Base-by-base conservation (phyloP, 2,797 vertebrate species). In the Pangasius larnaudii region DNA sequence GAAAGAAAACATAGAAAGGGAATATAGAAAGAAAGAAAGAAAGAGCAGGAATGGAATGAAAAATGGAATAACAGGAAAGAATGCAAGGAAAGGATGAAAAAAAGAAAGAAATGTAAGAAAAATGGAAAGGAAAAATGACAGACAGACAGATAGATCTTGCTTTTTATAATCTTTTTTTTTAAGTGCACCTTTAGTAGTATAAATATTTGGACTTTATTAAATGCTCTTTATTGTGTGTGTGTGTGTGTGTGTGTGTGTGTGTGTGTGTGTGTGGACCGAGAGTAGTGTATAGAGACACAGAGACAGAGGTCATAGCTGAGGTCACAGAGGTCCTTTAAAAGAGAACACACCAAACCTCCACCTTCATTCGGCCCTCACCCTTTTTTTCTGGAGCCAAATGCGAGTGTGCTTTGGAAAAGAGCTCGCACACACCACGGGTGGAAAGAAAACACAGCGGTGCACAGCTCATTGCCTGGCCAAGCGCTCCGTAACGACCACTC, bases 381-480 rank as follows among this genome's bases (percentile, higher is more conserved):
- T 14, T 80, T 24, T 3, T 58, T 24, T 16, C 77, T 36, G 0
- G 9, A 19, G 30, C 56, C 56, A 81, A 27, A 61, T 39, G 11
- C 0, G 36, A 39, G 56, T 61, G 75, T 78, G 78, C 33, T 81
- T 81, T 61, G 51, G 56, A 59, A 61, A 42, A 61, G 56, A 39
- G 0, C 36, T 81, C 13, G 5, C 56, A 27, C 79, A 81, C 56
- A 1, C 11, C 6, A 24, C 0, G 33, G 33, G 53, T 80, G 78
- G 78, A 80, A 81, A 42, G 36, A 61, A 61, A 42, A 81, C 56
- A 81, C 79, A 59, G 5, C 1, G 5, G 56, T 18, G 22, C 33
- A 81, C 56, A 61, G 56, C 56, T 81, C 56, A 81, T 61, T 81
- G 56, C 22, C 36, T 80, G 78, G 53, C 78, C 33, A 33, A 59